These are phyloP conservation scores for Gallinago undulata DNA, from an alignment of 2,113 vertebrate genomes.

Conservation along the genomic window DNA sequence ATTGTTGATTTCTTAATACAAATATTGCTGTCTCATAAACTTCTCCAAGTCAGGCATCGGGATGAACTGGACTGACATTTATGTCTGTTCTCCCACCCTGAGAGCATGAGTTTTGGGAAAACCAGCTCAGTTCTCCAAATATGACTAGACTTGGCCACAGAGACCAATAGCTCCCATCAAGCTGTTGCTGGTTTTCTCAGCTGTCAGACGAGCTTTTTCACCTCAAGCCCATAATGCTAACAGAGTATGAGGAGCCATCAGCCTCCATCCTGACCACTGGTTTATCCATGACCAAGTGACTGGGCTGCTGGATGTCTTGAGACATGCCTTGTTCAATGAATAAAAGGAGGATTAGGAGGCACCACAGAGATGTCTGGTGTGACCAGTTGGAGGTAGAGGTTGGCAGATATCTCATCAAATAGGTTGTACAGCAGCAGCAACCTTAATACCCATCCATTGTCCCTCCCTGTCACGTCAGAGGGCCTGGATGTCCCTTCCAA, in stretches of 20 bases:
- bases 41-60: background rate
- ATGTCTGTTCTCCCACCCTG: background rate
- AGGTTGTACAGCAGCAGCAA: background rate
- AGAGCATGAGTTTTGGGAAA: background rate
- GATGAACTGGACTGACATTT: background rate
- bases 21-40: background rate
- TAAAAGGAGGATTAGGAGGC: background rate
- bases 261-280: too few relatives aligned
- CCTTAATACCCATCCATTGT: background rate
- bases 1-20: background rate
- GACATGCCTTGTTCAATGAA: background rate
- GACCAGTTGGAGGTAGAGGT: background rate
- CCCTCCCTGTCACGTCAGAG: background rate
- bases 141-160: background rate
- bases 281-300: background rate
- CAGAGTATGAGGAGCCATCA: background rate
- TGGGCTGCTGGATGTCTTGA: background rate
- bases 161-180: background rate
- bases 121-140: background rate
- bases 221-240: background rate
- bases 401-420: background rate
- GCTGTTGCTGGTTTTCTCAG: background rate
- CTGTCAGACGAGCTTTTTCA: background rate
- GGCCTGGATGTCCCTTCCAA: background rate
- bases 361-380: background rate